These are phyloP conservation scores for Nomada fabriciana DNA, from an alignment of 2,888 invertebrate species.

Conservation along the genomic window DNA sequence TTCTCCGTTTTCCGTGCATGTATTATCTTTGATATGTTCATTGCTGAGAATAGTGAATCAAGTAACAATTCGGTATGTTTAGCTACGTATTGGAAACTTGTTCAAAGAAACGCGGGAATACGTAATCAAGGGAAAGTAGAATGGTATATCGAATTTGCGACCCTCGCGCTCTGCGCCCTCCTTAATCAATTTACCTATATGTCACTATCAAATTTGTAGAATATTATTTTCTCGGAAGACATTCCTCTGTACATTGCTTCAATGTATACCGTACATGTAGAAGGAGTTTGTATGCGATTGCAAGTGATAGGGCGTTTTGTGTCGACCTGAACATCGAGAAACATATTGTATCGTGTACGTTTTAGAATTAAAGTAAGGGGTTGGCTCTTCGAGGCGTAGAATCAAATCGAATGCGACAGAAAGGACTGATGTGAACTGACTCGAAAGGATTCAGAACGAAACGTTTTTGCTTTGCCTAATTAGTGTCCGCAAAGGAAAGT, in stretches of 20 bases:
- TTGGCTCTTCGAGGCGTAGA: constrained; percentile 11
- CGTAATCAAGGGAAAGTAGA: neutral
- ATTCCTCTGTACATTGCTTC: constrained; percentile 64
- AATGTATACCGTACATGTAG: constrained; percentile 50
- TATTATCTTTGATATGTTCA: neutral
- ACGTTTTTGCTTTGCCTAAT: neutral
- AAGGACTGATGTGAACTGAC: neutral
- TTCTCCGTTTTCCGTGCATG: neutral
- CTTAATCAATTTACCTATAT: constrained; percentile 51
- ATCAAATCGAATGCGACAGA: neutral
- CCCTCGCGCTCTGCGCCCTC: constrained; percentile 51
- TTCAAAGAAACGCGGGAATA: neutral
- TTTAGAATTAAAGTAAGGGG: neutral
- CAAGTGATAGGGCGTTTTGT: constrained; percentile 27
- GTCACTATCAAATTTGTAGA: constrained; percentile 46
- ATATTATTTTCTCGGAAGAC: constrained; percentile 51
- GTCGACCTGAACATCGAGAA: constrained; percentile 17
- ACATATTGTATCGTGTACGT: neutral
- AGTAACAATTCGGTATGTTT: neutral
- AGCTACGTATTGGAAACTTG: neutral
- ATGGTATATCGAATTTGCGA: neutral
- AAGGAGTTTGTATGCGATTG: constrained; percentile 42
- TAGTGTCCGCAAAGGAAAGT: neutral
- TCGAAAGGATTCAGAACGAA: neutral
- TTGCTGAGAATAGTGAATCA: neutral